These are phyloP conservation scores for Drosophila sturtevanti DNA, from an alignment of 1,140 invertebrate species.

Conservation along the genomic window DNA sequence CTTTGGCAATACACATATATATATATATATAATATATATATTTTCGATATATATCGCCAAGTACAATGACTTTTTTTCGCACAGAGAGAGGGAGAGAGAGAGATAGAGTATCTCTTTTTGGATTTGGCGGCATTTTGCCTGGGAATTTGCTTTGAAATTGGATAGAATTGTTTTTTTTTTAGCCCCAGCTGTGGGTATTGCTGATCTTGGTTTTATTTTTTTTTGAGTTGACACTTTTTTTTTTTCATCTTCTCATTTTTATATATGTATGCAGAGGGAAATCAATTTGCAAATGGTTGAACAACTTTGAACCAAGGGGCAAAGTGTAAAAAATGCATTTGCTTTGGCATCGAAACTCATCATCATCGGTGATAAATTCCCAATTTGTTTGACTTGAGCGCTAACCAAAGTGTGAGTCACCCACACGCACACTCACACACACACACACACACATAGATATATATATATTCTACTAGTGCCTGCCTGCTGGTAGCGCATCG, in stretches of 20 bases:
- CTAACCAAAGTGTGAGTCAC: slow-evolving; percentile 32
- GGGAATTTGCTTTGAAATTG: slow-evolving; percentile 74
- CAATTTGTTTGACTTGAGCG: slow-evolving; percentile 78
- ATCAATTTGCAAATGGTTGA: slow-evolving; percentile 75
- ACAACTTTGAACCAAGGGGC: slow-evolving; percentile 14
- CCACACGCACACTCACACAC: slow-evolving; percentile 42
- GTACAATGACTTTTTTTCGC: slow-evolving; percentile 10
- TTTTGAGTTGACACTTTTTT: slow-evolving; percentile 10
- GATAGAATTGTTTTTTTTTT: slow-evolving; percentile 36
- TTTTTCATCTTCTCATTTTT: slow-evolving; percentile 23
- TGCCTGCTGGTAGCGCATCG: slow-evolving; percentile 63
- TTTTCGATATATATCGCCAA: slow-evolving; percentile 3
- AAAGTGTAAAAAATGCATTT: slow-evolving; percentile 75
- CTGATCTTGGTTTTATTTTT: slow-evolving; percentile 9
- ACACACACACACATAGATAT: background rate
- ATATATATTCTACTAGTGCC: background rate
- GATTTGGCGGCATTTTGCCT: slow-evolving; percentile 66
- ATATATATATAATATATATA: slow-evolving; percentile 15
- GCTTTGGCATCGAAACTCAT: slow-evolving; percentile 65
- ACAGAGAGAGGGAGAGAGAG: too few relatives aligned
- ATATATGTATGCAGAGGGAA: slow-evolving; percentile 51
- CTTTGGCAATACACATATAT: slow-evolving; percentile 44
- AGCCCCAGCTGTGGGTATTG: background rate
- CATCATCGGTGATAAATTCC: slow-evolving; percentile 76
- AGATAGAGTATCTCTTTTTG: background rate